Conservation (phyloP, 1,140 invertebrate genomes). For the Hormaphis cornu region DNA sequence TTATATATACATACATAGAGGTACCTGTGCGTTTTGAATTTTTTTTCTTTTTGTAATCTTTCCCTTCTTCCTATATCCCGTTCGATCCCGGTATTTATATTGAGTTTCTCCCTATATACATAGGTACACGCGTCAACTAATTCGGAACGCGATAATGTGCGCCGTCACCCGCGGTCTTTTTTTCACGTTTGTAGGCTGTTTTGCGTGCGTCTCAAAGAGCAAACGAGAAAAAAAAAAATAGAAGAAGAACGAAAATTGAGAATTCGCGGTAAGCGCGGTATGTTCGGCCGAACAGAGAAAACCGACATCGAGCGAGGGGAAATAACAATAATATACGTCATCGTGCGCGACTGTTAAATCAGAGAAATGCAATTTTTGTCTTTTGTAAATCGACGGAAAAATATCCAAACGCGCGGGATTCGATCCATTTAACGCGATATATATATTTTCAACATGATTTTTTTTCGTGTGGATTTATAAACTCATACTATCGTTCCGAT, state of each 20-base stretch:
- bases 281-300: background rate
- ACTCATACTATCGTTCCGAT: too few species aligned
- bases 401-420: background rate
- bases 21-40: conserved; percentile 1
- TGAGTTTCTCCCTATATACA: background rate
- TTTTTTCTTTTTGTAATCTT: conserved; percentile 11
- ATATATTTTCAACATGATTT: too few species aligned
- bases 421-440: too few species aligned
- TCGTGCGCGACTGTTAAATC: background rate
- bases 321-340: background rate
- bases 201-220: background rate
- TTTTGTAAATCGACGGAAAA: background rate
- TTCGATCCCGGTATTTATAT: conserved; percentile 12
- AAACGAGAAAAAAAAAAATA: background rate
- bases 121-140: background rate
- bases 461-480: too few species aligned
- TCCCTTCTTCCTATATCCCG: background rate
- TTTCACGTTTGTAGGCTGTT: background rate
- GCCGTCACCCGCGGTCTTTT: background rate
- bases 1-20: background rate
- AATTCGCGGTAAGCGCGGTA: too few species aligned
- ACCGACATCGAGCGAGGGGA: background rate
- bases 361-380: background rate
- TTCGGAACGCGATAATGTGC: background rate
- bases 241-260: background rate